Evolutionary conservation across 2,888 invertebrate species (phyloP).

Genomic region (Agriotes lineatus): DNA sequence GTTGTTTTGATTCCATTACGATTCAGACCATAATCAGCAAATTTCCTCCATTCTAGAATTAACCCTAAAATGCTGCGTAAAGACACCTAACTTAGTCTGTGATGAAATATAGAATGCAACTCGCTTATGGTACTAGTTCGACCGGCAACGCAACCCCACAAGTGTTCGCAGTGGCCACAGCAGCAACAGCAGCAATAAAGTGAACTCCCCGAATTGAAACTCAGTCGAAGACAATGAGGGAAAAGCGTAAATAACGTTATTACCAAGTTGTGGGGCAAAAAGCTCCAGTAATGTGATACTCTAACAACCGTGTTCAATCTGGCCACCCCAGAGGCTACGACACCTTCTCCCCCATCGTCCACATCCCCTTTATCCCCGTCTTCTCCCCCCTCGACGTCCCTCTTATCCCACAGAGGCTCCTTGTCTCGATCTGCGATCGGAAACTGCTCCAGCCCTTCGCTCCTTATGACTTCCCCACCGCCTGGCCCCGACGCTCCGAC

Average conservation of each 20-base stretch:
- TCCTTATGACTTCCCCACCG: conserved; percentile 68
- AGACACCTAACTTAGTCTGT: neutral
- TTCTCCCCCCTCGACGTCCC: conserved; percentile 54
- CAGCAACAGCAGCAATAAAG: neutral
- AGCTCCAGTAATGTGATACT: conserved; percentile 33
- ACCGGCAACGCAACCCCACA: neutral
- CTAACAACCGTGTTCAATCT: conserved; percentile 52
- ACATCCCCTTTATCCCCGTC: conserved; percentile 56
- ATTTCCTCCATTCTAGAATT: too few species aligned
- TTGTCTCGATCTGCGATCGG: conserved; percentile 62
- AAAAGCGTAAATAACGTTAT: conserved; percentile 19
- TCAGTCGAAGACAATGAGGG: conserved; percentile 11
- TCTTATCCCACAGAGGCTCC: conserved; percentile 59
- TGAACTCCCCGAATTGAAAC: neutral
- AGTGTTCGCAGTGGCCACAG: neutral
- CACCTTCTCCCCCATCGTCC: conserved; percentile 47
- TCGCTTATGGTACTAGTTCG: conserved; percentile 4
- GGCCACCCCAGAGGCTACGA: conserved; percentile 56
- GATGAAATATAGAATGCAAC: conserved; percentile 5
- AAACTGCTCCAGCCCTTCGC: conserved; percentile 71
- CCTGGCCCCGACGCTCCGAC: conserved; percentile 66
- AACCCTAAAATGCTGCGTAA: too few species aligned
- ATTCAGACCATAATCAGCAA: too few species aligned
- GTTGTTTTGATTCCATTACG: too few species aligned
- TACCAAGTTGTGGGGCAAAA: neutral